Evolutionary conservation across 1,140 invertebrate species (phyloP), one percentile per base, ranked within the genome.

Genomic region (Melanaphis sacchari): DNA sequence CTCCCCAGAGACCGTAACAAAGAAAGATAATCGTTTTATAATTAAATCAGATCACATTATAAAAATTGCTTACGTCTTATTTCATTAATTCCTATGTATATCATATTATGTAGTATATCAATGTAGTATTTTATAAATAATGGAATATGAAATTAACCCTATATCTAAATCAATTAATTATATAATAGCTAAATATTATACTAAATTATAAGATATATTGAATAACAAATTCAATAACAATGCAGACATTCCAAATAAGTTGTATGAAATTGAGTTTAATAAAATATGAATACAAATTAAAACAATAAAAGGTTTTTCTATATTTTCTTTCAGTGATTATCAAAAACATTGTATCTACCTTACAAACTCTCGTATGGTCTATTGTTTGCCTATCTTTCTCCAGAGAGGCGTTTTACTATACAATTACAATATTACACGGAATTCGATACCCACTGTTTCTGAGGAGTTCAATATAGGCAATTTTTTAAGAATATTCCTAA

Each of bases 341-440:
- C 31, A 40, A 59, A 31, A 40, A 90, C 21, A 26, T 89, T 22
- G 9, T 22, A 52, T 18, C 15, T 24, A 52, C 24, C 0, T 24
- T 31, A 59, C 52, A 26, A 90, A 66, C 38, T 66, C 89, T 21
- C 26, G 5, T 31, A 36, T 59, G 89, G 31, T 24, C 26, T 90
- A 41, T 59, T 66, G 89, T 90, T 90, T 90, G 89, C 89, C 89
- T 90, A 90, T 41, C 38, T 59, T 26, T n/a, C 11, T 41, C 5
- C 18, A 26, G 0, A 41, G 59, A 59, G 89, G 89, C 52, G 89
- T 90, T 66, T 66, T 18, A 18, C 9, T 11, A 26, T 36, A 89
- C 41, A 36, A 88, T 46, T 22, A 36, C 36, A 88, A 49, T 88
- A n/a, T 76, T 76, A 76, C 31, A n/a, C 0, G 15, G 15, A 15